Evolutionary conservation across 2,113 vertebrate species (phyloP), one percentile per base, ranked within the genome.

Genomic region (Isichthys henryi): DNA sequence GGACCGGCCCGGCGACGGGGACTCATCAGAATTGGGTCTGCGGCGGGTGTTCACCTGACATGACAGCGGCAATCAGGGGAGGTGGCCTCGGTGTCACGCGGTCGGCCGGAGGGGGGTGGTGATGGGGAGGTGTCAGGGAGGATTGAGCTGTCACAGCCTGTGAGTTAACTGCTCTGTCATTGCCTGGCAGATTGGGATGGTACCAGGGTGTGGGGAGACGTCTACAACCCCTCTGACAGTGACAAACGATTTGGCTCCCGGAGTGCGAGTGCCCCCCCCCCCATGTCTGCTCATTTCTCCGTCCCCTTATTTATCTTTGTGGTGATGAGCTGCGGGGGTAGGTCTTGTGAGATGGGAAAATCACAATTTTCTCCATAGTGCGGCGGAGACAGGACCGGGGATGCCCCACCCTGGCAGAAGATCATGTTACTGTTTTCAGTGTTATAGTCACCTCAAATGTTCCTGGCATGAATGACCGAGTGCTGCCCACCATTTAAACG

Each of bases 181-280:
- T 91, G 62, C 39, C 49, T 19, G 31, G 50, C 23, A 53, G 52
- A 50, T 56, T 52, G 46, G 58, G 83, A 84, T 87, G 91, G 90
- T 46, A 89, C 49, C 53, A 23, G 87, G 23, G 87, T 62, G 56
- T 35, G 66, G 85, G 62, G 66, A n/a, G 39, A 82, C 66, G 21
- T 85, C 50, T 27, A 58, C 45, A 11, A 23, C 23, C 56, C n/a
- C 9, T 35, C 43, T 93, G 93, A 95, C 94, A 92, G 92, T 95
- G 94, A 96, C 94, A 91, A 94, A 95, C 93, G 92, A 91, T 88
- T n/a, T 58, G 89, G 91, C 88, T 93, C 92, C 91, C 91, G 45
- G 89, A 93, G 92, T 52, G 89, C 91, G 50, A 52, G 89, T 88
- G 90, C 91, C 92, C 80, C 66, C 91, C 92, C 91, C 93, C 92